A percentile compares a stretch with the other conserved stretches of the same genome.
phyloP scores from a whole-genome alignment of 2,888 invertebrate species.

The Pammene fasciana region DNA sequence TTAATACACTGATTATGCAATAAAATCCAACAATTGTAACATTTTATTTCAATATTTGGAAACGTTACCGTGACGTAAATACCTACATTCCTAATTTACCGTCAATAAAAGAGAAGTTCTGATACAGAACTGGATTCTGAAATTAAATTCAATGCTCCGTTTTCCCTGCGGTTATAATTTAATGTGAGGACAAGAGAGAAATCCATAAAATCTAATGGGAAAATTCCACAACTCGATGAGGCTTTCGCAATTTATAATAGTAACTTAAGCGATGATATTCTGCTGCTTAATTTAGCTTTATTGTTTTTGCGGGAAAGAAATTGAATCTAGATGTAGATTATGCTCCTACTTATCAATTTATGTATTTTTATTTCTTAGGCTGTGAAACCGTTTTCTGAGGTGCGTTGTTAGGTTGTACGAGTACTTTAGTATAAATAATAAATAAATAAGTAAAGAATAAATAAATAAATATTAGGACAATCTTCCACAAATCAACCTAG shows the following conservation, averaged over 20 bases:
- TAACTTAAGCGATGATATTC: slow-evolving; percentile 55
- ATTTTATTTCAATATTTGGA: slow-evolving; percentile 13
- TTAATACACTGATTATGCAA: slow-evolving; percentile 44
- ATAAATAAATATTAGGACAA: too few relatives aligned
- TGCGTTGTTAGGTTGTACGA: too few relatives aligned
- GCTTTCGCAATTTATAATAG: slow-evolving; percentile 75
- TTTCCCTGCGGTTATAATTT: slow-evolving; percentile 75
- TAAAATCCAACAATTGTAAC: slow-evolving; percentile 16
- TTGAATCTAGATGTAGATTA: slow-evolving; percentile 36
- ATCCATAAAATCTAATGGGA: slow-evolving; percentile 80
- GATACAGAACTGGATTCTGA: slow-evolving; percentile 54
- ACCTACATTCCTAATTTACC: slow-evolving; percentile 46
- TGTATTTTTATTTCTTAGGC: too few relatives aligned
- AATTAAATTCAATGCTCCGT: slow-evolving; percentile 69
- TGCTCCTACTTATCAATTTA: background rate
- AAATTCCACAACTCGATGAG: slow-evolving; percentile 72
- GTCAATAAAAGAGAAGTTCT: slow-evolving; percentile 51
- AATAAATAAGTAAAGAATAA: too few relatives aligned
- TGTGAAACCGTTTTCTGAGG: too few relatives aligned
- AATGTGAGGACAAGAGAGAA: slow-evolving; percentile 75
- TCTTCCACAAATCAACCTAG: too few relatives aligned
- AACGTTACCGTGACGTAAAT: slow-evolving; percentile 43
- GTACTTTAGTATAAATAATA: too few relatives aligned
- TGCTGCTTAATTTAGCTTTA: slow-evolving; percentile 60
- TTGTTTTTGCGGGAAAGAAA: slow-evolving; percentile 50